These are phyloP conservation scores for Subanguina moxae DNA, from an alignment of 1,140 invertebrate species.

Conservation along the genomic window DNA sequence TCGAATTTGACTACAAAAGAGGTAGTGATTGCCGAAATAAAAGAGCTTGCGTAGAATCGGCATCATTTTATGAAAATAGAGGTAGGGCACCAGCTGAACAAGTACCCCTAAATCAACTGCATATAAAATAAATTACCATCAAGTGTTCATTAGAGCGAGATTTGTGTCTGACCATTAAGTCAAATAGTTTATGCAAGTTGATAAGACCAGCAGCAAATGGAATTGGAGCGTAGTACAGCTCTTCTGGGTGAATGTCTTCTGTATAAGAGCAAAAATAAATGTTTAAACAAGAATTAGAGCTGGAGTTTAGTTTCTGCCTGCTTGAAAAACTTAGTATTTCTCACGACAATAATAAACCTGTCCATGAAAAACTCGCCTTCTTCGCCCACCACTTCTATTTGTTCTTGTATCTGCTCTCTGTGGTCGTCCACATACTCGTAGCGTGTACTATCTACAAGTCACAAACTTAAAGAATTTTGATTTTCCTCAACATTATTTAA, in stretches of 20 bases:
- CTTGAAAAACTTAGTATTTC: too few relatives aligned
- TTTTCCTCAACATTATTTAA: background rate
- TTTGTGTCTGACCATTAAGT: constrained; percentile 7
- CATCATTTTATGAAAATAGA: too few relatives aligned
- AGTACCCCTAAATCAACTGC: background rate
- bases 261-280: too few relatives aligned
- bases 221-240: background rate
- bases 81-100: too few relatives aligned
- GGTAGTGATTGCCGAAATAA: too few relatives aligned
- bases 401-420: background rate
- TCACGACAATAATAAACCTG: too few relatives aligned
- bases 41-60: too few relatives aligned
- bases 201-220: background rate
- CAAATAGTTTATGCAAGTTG: constrained; percentile 4
- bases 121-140: background rate
- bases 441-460: background rate
- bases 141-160: background rate
- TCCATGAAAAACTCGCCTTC: background rate
- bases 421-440: background rate
- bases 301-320: too few relatives aligned
- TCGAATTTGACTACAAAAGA: too few relatives aligned
- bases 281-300: too few relatives aligned
- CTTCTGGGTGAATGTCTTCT: background rate
- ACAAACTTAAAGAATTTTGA: background rate
- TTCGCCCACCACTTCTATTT: constrained; percentile 1